A percentile compares a stretch with the other conserved stretches of the same genome.
Evolutionary conservation across 2,888 invertebrate genomes (phyloP).

Genomic region (Amblyjoppa proteus): DNA sequence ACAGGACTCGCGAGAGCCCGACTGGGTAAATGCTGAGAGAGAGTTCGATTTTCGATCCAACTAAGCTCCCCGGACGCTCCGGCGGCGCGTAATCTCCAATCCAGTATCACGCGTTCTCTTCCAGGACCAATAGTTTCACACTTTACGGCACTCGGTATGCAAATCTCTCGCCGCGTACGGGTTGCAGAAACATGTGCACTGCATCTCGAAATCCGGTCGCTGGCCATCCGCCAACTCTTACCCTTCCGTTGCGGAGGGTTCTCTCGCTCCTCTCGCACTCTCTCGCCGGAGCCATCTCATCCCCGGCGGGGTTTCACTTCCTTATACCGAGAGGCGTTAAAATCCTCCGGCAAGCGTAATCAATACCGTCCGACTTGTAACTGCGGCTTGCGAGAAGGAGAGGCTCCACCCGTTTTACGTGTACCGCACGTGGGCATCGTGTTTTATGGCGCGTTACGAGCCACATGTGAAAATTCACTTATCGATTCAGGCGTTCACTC

Average conservation of each 20-base stretch:
- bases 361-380: constrained; percentile 58
- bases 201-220: constrained; percentile 43
- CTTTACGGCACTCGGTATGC: constrained; percentile 82
- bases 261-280: constrained; percentile 39
- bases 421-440: constrained; percentile 50
- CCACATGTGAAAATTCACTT: neutral
- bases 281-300: constrained; percentile 26
- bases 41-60: constrained; percentile 59
- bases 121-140: constrained; percentile 81
- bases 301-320: constrained; percentile 7
- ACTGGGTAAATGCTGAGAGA: constrained; percentile 19
- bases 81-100: constrained; percentile 61
- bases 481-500: neutral
- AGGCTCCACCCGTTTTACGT: constrained; percentile 39
- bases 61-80: constrained; percentile 37
- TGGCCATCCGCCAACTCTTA: constrained; percentile 60
- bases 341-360: constrained; percentile 61
- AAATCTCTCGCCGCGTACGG: constrained; percentile 74
- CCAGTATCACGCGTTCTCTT: constrained; percentile 64
- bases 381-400: constrained; percentile 31
- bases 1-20: neutral
- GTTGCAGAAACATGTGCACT: constrained; percentile 65
- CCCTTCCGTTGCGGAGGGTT: constrained; percentile 57
- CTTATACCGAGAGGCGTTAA: constrained; percentile 29
- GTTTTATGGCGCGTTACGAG: constrained; percentile 16